Evolutionary conservation across 30 jellyfish, hydroid and myxozoan genomes (phyloP).

Genomic region (Hydractinia symbiolongicarpus): DNA sequence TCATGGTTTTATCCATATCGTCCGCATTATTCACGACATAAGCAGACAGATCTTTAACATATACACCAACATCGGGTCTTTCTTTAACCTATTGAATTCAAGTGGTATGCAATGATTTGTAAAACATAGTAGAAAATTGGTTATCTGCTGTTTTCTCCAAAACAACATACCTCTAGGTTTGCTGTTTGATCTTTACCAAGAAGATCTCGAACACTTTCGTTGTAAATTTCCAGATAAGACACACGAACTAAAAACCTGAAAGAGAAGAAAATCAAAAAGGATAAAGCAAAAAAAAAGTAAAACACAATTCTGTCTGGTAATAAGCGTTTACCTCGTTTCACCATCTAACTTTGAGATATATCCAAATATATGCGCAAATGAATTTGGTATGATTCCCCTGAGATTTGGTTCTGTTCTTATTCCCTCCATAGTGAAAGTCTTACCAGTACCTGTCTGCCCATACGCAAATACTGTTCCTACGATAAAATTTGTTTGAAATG

Average conservation of each 20-base stretch:
- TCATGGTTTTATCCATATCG: slow-evolving; percentile 97
- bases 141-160: neutral
- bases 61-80: slow-evolving; percentile 96
- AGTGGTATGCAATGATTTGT: neutral
- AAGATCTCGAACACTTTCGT: slow-evolving; percentile 90
- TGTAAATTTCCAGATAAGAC: slow-evolving; percentile 87
- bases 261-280: neutral
- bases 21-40: slow-evolving; percentile 95
- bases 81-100: slow-evolving; percentile 65
- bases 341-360: slow-evolving; percentile 83
- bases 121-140: neutral
- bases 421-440: slow-evolving; percentile 98
- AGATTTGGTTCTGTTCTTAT: slow-evolving; percentile 74
- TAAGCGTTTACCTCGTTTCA: slow-evolving; percentile 61
- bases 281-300: neutral
- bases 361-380: slow-evolving; percentile 97
- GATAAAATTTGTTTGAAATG: neutral
- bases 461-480: slow-evolving; percentile 89
- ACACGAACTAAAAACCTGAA: slow-evolving; percentile 92
- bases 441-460: slow-evolving; percentile 99
- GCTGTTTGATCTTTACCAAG: slow-evolving; percentile 95
- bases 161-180: slow-evolving; percentile 59
- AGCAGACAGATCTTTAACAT: slow-evolving; percentile 89
- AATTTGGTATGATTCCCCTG: slow-evolving; percentile 90
- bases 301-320: neutral